phyloP scores from a whole-genome alignment of 2,797 vertebrate genomes.

The Meda fulgida region DNA sequence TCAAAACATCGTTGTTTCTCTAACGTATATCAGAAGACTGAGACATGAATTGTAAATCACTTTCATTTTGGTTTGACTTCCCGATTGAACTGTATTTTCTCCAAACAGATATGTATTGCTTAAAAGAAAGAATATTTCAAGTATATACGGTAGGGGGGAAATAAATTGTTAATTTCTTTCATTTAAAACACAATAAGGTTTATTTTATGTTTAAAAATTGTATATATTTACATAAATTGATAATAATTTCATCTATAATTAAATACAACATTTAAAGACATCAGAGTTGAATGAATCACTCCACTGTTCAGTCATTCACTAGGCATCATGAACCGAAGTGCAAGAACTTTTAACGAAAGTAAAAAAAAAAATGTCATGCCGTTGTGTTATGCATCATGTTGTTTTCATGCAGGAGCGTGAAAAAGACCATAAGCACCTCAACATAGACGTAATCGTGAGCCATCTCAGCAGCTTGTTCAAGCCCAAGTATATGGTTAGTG shows the following conservation, averaged over 20 bases:
- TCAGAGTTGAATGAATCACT: neutral
- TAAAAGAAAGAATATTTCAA: neutral
- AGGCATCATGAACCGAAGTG: neutral
- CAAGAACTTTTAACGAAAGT: neutral
- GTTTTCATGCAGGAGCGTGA: slow-evolving; percentile 72
- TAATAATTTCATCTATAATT: too few relatives aligned
- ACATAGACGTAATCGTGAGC: slow-evolving; percentile 82
- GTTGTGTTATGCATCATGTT: neutral
- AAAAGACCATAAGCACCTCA: slow-evolving; percentile 71
- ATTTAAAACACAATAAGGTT: neutral
- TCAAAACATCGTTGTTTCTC: neutral
- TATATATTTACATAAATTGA: too few relatives aligned
- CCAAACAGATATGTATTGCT: neutral
- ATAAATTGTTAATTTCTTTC: neutral
- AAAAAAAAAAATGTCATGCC: neutral
- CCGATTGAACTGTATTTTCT: neutral
- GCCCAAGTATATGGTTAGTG: slow-evolving; percentile 83
- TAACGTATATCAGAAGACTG: neutral
- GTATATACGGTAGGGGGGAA: neutral
- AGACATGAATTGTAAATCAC: slow-evolving; percentile 13
- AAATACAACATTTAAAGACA: too few relatives aligned
- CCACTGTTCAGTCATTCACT: neutral
- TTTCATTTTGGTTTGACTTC: neutral
- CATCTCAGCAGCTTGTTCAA: slow-evolving; percentile 88
- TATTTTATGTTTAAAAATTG: neutral